Evolutionary conservation across 2,888 invertebrate species (phyloP), one percentile per base, ranked within the genome.

Genomic region (Eupithecia centaureata): DNA sequence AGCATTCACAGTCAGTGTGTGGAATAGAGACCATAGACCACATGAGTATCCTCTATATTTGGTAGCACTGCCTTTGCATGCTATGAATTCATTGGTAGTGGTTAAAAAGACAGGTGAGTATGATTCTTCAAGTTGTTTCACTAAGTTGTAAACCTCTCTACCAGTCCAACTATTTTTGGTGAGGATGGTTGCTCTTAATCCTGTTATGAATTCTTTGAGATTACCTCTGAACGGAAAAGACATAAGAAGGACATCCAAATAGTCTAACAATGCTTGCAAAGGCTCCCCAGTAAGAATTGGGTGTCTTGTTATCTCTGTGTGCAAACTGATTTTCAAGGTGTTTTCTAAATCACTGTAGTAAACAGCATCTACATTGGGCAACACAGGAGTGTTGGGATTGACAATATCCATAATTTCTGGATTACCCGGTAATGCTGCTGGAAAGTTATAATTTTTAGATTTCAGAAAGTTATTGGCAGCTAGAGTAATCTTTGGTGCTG

Each of bases 21-120:
- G 99, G 84, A 99, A 99, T 76, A 98, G 89, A 15, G 96, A 96
- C 99, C 99, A 99, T 35, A 99, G 92, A 0, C 98, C 97, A 89
- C 99, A 99, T 0, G 98, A 97, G 86, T 97, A 99, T 13, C 99
- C 98, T 61, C 99, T 94, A 78, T 94, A 95, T 70, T 94, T 94
- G 0, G 95, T 88, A 65, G 94, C 93, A 77, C 98, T 98, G 12
- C 98, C 98, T 76, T 94, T 94, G 83, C 99, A 99, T 2, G 96
- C 96, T 38, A 97, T 88, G 95, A 96, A 99, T 68, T 93, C 90
- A 61, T 92, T 78, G 13, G 47, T 25, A 30, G 92, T 87, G 8
- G 94, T 88, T 73, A 77, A 77, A 77, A 94, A 95, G 8, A 96
- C 93, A 18, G 95, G 94, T n/a, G 90, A 84, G 76, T 94, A 89